Conservation (phyloP, 2,888 invertebrate genomes). For the Rapana venosa region DNA sequence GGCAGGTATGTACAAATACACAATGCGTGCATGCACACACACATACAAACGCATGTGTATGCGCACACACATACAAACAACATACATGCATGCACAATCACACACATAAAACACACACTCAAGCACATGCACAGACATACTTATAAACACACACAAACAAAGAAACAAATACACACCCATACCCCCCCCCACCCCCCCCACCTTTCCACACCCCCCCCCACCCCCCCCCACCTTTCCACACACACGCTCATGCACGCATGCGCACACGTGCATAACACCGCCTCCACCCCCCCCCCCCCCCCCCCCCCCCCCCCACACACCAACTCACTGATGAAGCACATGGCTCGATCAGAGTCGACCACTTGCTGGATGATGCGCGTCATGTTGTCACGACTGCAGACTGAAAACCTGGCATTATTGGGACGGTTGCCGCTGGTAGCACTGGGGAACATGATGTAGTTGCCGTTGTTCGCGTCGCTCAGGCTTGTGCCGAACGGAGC, state of each 20-base stretch:
- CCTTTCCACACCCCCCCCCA: no score
- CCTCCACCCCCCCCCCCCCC: neutral
- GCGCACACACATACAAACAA: no score
- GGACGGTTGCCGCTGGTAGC: conserved; percentile 97
- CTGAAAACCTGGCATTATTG: conserved; percentile 97
- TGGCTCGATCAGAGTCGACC: conserved; percentile 89
- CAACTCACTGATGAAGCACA: conserved; percentile 89
- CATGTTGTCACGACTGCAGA: conserved; percentile 90
- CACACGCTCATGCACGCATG: neutral
- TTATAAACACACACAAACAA: no score
- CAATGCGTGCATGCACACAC: no score
- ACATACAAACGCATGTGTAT: no score
- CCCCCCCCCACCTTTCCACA: no score
- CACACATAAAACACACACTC: no score
- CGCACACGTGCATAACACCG: neutral
- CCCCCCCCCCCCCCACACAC: neutral
- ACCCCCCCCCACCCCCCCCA: no score
- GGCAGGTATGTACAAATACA: no score
- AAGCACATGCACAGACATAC: no score
- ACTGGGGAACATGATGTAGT: conserved; percentile 99
- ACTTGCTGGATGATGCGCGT: conserved; percentile 94
- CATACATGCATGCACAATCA: no score
- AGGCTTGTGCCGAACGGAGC: conserved; percentile 90
- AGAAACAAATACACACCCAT: no score
- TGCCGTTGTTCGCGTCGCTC: conserved; percentile 82